Evolutionary conservation across 2,113 vertebrate species (phyloP).

Genomic region (Antennarius striatus): DNA sequence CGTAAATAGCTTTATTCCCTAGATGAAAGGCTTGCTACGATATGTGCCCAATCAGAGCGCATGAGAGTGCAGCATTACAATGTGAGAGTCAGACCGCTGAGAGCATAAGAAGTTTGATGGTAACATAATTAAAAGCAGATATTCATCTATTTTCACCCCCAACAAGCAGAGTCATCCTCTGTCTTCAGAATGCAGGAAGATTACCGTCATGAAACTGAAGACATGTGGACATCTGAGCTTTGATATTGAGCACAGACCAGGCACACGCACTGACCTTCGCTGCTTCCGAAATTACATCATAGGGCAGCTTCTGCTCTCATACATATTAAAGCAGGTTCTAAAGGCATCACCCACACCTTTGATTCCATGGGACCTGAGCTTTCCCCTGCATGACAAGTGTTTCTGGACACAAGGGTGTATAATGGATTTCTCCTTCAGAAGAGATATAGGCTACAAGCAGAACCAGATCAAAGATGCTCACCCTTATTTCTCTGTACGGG

Average conservation of each 20-base stretch:
- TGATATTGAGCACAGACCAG: constrained; percentile 52
- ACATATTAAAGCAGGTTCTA: constrained; percentile 75
- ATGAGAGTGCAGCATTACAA: constrained; percentile 33
- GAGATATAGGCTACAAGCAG: constrained; percentile 40
- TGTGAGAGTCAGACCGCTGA: constrained; percentile 38
- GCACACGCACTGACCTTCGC: constrained; percentile 65
- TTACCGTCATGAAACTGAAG: constrained; percentile 39
- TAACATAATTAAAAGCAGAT: constrained; percentile 53
- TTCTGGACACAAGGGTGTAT: constrained; percentile 70
- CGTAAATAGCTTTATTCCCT: constrained; percentile 49
- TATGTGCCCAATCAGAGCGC: constrained; percentile 50
- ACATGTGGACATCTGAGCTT: constrained; percentile 52
- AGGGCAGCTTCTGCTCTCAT: constrained; percentile 68
- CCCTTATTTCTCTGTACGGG: constrained; percentile 41
- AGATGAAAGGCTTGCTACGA: constrained; percentile 62
- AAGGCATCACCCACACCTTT: constrained; percentile 74
- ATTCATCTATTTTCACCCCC: constrained; percentile 45
- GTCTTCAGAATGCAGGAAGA: constrained; percentile 45
- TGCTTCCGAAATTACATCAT: constrained; percentile 77
- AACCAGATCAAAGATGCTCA: constrained; percentile 69
- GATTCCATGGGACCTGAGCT: constrained; percentile 73
- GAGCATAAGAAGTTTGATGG: constrained; percentile 40
- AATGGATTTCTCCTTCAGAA: constrained; percentile 68
- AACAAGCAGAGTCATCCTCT: constrained; percentile 33
- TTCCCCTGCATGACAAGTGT: constrained; percentile 69